These are phyloP conservation scores for Eledona agricola DNA, from an alignment of 2,888 invertebrate species.

Conservation along the genomic window DNA sequence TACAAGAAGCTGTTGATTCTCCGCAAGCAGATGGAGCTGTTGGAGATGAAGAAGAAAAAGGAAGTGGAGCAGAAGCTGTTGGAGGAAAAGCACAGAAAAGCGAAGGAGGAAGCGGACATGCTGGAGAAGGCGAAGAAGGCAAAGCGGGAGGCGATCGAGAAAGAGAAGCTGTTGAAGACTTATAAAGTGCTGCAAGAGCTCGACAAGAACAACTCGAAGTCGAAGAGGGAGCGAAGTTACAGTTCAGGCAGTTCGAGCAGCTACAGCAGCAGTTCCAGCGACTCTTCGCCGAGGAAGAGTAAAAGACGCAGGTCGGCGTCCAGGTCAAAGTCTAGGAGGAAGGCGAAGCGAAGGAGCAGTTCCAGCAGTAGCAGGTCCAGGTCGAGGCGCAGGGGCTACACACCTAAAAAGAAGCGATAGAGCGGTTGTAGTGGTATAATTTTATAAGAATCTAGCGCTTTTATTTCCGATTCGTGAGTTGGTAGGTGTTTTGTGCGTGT, in stretches of 20 bases:
- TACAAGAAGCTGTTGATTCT: constrained; percentile 63
- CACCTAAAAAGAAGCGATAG: constrained; percentile 34
- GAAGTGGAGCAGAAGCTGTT: constrained; percentile 60
- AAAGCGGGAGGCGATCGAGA: constrained; percentile 60
- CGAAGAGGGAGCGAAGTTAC: constrained; percentile 45
- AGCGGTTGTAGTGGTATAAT: no score
- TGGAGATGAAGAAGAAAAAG: constrained; percentile 67
- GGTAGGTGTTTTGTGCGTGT: constrained; percentile 1
- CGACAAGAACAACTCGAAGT: constrained; percentile 51
- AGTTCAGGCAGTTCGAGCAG: constrained; percentile 52
- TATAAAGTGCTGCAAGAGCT: constrained; percentile 60
- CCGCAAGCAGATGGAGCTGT: constrained; percentile 70
- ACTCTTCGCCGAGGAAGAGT: constrained; percentile 30
- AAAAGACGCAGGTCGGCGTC: constrained; percentile 28
- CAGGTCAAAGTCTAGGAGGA: constrained; percentile 28
- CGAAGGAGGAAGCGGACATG: constrained; percentile 62
- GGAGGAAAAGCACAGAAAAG: constrained; percentile 61
- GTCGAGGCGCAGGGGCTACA: constrained; percentile 37
- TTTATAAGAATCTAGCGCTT: constrained; percentile 2
- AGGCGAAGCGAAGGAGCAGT: constrained; percentile 37
- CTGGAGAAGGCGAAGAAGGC: constrained; percentile 61
- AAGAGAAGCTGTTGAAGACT: constrained; percentile 60
- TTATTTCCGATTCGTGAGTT: constrained; percentile 9
- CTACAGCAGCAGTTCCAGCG: constrained; percentile 45
- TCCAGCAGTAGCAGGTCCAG: constrained; percentile 44